phyloP scores from a whole-genome alignment of 1,140 invertebrate genomes.

The Eciton burchellii region DNA sequence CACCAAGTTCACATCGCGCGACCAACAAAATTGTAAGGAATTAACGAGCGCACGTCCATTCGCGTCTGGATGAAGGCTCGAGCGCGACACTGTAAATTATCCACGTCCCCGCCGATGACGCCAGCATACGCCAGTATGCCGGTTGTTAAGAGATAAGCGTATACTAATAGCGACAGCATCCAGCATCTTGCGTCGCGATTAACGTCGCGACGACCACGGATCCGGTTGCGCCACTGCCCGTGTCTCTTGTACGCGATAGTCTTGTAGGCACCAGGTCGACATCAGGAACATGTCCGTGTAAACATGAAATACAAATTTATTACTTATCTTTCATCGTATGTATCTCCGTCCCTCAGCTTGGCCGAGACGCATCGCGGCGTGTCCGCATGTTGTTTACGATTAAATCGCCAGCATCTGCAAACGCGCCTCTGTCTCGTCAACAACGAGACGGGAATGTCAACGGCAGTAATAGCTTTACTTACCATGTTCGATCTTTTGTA shows the following conservation, averaged over 20 bases:
- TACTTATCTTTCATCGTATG: constrained; percentile 44
- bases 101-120: constrained; percentile 31
- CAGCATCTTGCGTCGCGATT: background rate
- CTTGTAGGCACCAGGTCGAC: constrained; percentile 57
- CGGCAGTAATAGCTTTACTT: constrained; percentile 39
- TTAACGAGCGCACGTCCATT: background rate
- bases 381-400: background rate
- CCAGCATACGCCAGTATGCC: constrained; percentile 10
- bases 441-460: background rate
- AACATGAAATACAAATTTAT: constrained; percentile 67
- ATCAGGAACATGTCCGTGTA: constrained; percentile 59
- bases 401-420: background rate
- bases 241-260: constrained; percentile 65
- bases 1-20: constrained; percentile 7
- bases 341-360: constrained; percentile 30
- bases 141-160: background rate
- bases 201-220: constrained; percentile 1
- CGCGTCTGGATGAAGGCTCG: background rate
- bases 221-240: constrained; percentile 63
- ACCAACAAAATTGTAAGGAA: background rate
- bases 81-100: constrained; percentile 7
- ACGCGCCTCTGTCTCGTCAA: constrained; percentile 6
- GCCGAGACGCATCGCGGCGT: background rate
- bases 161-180: background rate
- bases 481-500: background rate